Conservation (phyloP, 2,888 invertebrate species). For the Meandrusa payeni region DNA sequence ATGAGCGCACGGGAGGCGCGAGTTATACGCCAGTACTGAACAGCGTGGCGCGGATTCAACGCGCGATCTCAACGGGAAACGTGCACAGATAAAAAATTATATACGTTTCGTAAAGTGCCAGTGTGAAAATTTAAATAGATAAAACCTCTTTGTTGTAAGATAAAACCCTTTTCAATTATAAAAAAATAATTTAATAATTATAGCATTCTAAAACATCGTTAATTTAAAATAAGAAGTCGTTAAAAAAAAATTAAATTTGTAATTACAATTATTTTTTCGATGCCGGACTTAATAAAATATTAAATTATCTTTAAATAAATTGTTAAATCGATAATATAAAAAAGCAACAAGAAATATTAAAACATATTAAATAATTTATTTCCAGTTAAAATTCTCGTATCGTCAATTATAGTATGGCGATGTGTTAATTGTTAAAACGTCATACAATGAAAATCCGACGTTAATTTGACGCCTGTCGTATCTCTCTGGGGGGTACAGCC, state of each 20-base stretch:
- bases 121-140: conserved; percentile 3
- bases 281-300: no score
- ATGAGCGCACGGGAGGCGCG: conserved; percentile 55
- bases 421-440: conserved; percentile 56
- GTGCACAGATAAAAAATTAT: conserved; percentile 4
- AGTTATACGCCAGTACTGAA: conserved; percentile 62
- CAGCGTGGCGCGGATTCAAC: conserved; percentile 56
- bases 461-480: conserved; percentile 67
- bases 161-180: no score
- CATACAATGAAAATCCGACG: conserved; percentile 56
- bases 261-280: no score
- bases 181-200: no score
- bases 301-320: no score
- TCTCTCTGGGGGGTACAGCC: conserved; percentile 24
- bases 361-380: conserved; percentile 46
- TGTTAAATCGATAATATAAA: background rate
- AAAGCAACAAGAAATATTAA: background rate
- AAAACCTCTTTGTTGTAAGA: no score
- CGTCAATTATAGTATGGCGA: conserved; percentile 48
- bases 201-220: no score
- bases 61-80: conserved; percentile 36
- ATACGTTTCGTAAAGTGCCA: conserved; percentile 15
- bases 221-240: no score
- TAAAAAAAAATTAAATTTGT: no score
- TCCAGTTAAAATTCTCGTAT: conserved; percentile 60